Evolutionary conservation across 2,113 vertebrate genomes (phyloP).

Genomic region (Elephantulus edwardii): DNA sequence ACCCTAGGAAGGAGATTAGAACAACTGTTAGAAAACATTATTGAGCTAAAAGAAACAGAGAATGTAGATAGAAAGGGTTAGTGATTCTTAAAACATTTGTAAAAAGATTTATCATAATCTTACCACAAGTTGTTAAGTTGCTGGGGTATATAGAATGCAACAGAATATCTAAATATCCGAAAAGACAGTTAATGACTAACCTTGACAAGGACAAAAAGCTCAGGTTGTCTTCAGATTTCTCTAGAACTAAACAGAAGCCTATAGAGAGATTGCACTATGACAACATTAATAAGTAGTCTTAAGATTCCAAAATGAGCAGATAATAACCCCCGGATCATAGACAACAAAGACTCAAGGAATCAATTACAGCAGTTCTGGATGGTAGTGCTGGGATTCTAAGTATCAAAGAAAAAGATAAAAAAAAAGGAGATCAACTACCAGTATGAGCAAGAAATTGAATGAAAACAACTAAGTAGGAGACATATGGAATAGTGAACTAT

Average conservation of each 20-base stretch:
- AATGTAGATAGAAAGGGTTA: not conserved
- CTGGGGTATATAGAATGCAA: not conserved
- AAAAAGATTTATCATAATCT: not conserved
- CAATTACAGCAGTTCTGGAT: too few species aligned
- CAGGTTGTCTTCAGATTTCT: not conserved
- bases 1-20: not conserved
- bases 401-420: too few species aligned
- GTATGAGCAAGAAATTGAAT: too few species aligned
- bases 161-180: not conserved
- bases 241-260: not conserved
- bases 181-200: not conserved
- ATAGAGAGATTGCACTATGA: not conserved
- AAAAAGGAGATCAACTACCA: too few species aligned
- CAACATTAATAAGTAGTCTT: too few species aligned
- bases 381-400: too few species aligned
- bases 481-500: too few species aligned
- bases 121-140: not conserved
- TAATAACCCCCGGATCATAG: too few species aligned
- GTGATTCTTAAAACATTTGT: not conserved
- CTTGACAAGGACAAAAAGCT: not conserved
- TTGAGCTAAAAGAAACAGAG: conserved; percentile 1
- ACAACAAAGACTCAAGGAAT: too few species aligned
- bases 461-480: too few species aligned
- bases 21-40: conserved; percentile 13
- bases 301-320: too few species aligned